A percentile compares a stretch with the other conserved stretches of the same genome.
These are phyloP conservation scores for Coptotermes formosanus DNA, from an alignment of 1,140 invertebrate species.

Conservation along the genomic window DNA sequence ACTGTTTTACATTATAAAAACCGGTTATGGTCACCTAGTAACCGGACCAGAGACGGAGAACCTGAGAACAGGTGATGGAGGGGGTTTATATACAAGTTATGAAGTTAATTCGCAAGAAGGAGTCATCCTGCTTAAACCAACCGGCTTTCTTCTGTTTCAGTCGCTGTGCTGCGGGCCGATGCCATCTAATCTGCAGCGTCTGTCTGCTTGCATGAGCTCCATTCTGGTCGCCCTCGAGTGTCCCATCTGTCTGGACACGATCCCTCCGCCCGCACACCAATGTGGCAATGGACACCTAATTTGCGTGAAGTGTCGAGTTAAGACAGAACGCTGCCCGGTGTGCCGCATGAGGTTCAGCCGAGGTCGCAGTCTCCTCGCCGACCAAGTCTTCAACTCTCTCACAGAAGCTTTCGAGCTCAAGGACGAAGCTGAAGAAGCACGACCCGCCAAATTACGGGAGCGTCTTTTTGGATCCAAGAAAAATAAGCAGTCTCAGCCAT, in stretches of 20 bases:
- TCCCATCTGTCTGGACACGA: slow-evolving; percentile 61
- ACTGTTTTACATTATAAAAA: too few relatives aligned
- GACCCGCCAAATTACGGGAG: slow-evolving; percentile 38
- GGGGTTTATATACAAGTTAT: too few relatives aligned
- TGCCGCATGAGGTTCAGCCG: slow-evolving; percentile 55
- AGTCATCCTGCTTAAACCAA: neutral
- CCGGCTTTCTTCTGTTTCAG: slow-evolving; percentile 41
- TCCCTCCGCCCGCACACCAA: slow-evolving; percentile 60
- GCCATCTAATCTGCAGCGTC: slow-evolving; percentile 51
- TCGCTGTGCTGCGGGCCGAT: slow-evolving; percentile 54
- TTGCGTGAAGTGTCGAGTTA: slow-evolving; percentile 59
- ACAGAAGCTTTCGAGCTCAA: slow-evolving; percentile 48
- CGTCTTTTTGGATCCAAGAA: slow-evolving; percentile 44
- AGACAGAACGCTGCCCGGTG: slow-evolving; percentile 59
- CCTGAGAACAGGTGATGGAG: too few relatives aligned
- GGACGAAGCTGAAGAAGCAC: slow-evolving; percentile 37
- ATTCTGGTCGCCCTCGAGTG: slow-evolving; percentile 60
- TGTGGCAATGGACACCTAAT: slow-evolving; percentile 66
- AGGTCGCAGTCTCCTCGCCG: slow-evolving; percentile 57
- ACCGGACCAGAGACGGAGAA: too few relatives aligned
- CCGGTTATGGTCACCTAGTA: too few relatives aligned
- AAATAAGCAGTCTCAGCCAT: slow-evolving; percentile 26
- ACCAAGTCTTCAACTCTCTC: slow-evolving; percentile 54
- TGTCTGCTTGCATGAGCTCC: slow-evolving; percentile 51
- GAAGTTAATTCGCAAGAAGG: too few relatives aligned